phyloP scores from a whole-genome alignment of 1,140 invertebrate genomes.

The Dinothrombium tinctorium region DNA sequence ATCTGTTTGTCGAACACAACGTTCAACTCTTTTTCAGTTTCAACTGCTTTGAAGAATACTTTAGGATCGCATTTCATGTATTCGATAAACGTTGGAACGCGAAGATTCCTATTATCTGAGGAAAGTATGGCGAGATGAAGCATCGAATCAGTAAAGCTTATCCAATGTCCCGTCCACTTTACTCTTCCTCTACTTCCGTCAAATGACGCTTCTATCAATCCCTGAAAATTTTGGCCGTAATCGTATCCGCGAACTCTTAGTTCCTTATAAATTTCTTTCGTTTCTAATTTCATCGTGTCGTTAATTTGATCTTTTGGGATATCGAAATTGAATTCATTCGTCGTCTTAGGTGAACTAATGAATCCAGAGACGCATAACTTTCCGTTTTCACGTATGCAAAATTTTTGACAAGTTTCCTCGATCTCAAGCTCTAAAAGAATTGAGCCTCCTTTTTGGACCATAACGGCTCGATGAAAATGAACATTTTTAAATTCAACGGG shows the following conservation, averaged over 20 bases:
- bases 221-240: conserved; percentile 45
- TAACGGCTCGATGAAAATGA: conserved; percentile 66
- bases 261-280: conserved; percentile 29
- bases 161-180: conserved; percentile 26
- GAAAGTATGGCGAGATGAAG: conserved; percentile 16
- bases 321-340: no score
- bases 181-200: conserved; percentile 3
- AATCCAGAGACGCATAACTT: no score
- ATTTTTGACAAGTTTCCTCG: no score
- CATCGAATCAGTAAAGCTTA: conserved; percentile 29
- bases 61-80: conserved; percentile 26
- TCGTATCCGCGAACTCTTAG: conserved; percentile 28
- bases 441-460: no score
- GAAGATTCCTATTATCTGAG: conserved; percentile 39
- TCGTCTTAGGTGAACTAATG: no score
- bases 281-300: no score
- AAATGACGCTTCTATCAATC: conserved; percentile 31
- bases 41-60: not conserved
- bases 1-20: conserved; percentile 1
- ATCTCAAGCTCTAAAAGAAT: no score
- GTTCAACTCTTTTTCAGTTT: conserved; percentile 13
- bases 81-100: conserved; percentile 64
- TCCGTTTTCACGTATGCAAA: no score
- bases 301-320: no score
- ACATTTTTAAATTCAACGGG: conserved; percentile 58